Evolutionary conservation across 1,140 invertebrate genomes (phyloP), one percentile per base, ranked within the genome.

Genomic region (Diabrotica undecimpunctata): DNA sequence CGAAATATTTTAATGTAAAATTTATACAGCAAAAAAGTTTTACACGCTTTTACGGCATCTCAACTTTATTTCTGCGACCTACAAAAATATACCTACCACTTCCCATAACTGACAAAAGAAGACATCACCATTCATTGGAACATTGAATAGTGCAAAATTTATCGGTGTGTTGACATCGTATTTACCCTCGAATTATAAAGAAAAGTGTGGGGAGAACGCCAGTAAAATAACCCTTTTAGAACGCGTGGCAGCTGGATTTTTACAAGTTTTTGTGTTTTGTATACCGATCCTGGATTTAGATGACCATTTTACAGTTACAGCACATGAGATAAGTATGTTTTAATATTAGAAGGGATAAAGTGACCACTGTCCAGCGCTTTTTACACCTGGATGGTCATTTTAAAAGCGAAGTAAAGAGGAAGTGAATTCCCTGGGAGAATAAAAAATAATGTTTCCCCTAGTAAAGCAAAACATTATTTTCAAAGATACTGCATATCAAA

Each of bases 121-220:
- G 55, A 57, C 37, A 57, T 57, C 35, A 57, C 55, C 36, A 57
- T 57, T 57, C 55, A 37, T 57, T 57, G 55, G 12, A 57, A n/a
- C 8, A 57, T 57, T 37, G 55, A 57, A 57, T 57, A 38, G 25
- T 37, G 25, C 25, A 10, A 57, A 57, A 57, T 38, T 10, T 57
- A 57, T 61, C n/a, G 59, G 10, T 6, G 59, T 61, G 59, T 61
- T 61, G 59, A 61, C 59, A 61, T 52, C 59, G 46, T 41, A 61
- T 61, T 61, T 61, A 39, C 59, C 59, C 59, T 61, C 8, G 52
- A 35, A 61, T 61, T 52, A 61, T 61, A 36, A 35, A 50, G 59
- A 61, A 61, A 61, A 41, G 59, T 61, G 59, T 61, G 59, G 59
- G n/a, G 59, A 61, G 59, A 61, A 46, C 8, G 41, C 25, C 35